These are phyloP conservation scores for Eulemur coronatus DNA, from an alignment of 2,797 vertebrate genomes.

Conservation along the genomic window DNA sequence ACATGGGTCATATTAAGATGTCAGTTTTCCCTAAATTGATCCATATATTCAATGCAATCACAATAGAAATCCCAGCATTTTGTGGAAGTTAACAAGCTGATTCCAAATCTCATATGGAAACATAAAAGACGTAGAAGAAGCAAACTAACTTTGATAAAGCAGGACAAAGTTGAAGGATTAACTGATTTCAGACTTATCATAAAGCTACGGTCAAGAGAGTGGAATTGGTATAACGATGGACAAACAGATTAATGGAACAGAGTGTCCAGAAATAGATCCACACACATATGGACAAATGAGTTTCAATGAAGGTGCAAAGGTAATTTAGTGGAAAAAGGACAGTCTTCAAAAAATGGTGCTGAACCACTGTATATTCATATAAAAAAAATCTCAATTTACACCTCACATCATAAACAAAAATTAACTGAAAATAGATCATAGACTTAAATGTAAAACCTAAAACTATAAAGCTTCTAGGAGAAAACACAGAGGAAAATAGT, in stretches of 20 bases:
- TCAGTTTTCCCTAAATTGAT: neutral
- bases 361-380: neutral
- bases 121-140: neutral
- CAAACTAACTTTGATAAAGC: neutral
- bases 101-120: neutral
- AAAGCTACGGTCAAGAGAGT: neutral
- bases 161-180: neutral
- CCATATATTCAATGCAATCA: neutral
- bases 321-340: neutral
- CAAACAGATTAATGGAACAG: neutral
- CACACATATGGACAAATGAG: neutral
- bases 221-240: neutral
- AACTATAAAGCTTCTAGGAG: neutral
- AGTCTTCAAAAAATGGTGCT: neutral
- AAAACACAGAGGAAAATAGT: neutral
- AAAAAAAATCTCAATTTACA: conserved; percentile 27
- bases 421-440: neutral
- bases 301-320: conserved; percentile 13
- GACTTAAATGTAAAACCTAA: neutral
- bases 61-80: neutral
- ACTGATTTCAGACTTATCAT: neutral
- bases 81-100: neutral
- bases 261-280: neutral
- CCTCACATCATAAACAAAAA: neutral
- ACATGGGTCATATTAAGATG: neutral